A percentile compares a stretch with the other conserved stretches of the same genome.
phyloP scores from a whole-genome alignment of 2,797 vertebrate genomes.

The Propithecus deckenii region DNA sequence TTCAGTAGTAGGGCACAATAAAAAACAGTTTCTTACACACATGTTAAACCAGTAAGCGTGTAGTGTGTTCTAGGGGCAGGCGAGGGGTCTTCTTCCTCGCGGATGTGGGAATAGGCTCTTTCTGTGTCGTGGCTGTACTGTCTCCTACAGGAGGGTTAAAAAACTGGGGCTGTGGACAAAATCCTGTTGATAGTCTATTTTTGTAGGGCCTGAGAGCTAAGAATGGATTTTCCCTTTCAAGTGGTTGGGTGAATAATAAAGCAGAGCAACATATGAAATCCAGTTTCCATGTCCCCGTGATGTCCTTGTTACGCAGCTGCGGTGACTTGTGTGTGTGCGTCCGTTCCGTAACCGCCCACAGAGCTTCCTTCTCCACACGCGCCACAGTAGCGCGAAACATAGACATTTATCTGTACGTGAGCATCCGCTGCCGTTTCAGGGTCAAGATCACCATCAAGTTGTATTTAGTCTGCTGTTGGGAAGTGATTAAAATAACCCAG shows the following conservation, averaged over 20 bases:
- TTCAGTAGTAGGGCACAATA: background rate
- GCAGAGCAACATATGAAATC: background rate
- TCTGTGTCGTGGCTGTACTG: background rate
- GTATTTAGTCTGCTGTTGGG: background rate
- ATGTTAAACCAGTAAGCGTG: background rate
- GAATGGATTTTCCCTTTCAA: background rate
- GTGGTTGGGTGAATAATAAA: background rate
- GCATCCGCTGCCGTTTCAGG: background rate
- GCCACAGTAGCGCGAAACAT: background rate
- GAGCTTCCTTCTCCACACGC: background rate
- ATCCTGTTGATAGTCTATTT: background rate
- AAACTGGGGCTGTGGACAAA: background rate
- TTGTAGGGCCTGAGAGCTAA: background rate
- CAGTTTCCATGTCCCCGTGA: background rate
- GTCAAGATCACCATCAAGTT: background rate
- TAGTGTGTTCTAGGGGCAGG: rapidly evolving
- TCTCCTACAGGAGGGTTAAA: background rate
- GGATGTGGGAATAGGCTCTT: background rate
- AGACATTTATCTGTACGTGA: background rate
- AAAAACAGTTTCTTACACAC: background rate
- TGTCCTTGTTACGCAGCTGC: background rate
- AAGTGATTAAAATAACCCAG: background rate
- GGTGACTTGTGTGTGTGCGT: background rate
- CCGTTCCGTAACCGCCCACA: background rate
- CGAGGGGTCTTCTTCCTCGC: rapidly evolving